Conservation (phyloP, 2,888 invertebrate species). For the Coelinius sp. region DNA sequence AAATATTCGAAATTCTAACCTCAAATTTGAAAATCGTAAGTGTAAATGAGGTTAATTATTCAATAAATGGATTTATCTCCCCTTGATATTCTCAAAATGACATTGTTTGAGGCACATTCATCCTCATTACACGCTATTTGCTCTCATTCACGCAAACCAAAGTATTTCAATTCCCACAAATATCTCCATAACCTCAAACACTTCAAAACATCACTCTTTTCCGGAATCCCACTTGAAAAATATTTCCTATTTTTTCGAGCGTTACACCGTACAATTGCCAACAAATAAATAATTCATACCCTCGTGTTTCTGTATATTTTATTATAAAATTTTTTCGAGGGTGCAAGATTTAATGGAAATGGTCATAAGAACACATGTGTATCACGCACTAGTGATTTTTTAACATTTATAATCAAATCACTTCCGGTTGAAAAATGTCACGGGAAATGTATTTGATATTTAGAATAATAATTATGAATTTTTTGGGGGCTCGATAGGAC, state of each 20-base stretch:
- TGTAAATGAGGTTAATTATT: not conserved
- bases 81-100: too few species aligned
- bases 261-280: not conserved
- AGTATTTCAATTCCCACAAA: not conserved
- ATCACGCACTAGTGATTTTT: conserved; percentile 2
- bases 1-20: too few species aligned
- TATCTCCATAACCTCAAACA: not conserved
- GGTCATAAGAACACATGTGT: conserved; percentile 17
- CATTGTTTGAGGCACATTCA: conserved; percentile 10
- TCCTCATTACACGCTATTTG: conserved; percentile 36
- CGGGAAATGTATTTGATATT: conserved; percentile 28
- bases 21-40: not conserved
- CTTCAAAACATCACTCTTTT: not conserved
- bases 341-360: conserved; percentile 3
- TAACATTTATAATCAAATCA: conserved; percentile 35
- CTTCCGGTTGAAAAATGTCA: conserved; percentile 23
- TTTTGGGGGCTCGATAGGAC: not conserved
- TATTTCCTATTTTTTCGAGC: not conserved
- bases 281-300: conserved; percentile 23
- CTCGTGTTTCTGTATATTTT: not conserved
- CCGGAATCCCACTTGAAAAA: not conserved
- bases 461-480: conserved; percentile 3
- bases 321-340: not conserved
- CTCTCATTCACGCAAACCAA: conserved; percentile 29
- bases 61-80: not conserved